Percentiles rank a stretch among this genome's conserved stretches.
These are phyloP conservation scores for Lithobates pipiens DNA, from an alignment of 2,797 vertebrate species.

Conservation along the genomic window DNA sequence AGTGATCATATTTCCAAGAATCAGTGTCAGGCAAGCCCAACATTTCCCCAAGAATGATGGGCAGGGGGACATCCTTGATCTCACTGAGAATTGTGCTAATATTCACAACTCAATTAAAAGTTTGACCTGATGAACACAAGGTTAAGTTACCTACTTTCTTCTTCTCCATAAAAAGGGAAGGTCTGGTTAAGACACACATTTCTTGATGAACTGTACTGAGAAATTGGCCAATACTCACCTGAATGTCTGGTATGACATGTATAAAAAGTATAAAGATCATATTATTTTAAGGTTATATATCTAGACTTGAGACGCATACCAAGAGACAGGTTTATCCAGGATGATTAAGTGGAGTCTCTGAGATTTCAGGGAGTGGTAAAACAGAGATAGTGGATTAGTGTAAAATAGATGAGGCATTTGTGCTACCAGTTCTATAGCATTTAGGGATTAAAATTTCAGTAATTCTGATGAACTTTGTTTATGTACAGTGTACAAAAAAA, in stretches of 20 bases:
- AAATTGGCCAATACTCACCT: not conserved
- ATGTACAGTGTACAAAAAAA: not conserved
- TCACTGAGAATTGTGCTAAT: too few species aligned
- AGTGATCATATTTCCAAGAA: too few species aligned
- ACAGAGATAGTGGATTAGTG: not conserved
- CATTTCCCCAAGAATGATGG: too few species aligned
- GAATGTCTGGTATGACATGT: not conserved
- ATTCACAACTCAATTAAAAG: too few species aligned
- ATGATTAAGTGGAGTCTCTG: not conserved
- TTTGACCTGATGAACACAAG: too few species aligned
- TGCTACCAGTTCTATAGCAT: not conserved
- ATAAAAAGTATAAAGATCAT: not conserved
- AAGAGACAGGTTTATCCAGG: not conserved
- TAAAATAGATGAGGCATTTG: slow-evolving; percentile 8
- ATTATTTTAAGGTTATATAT: not conserved
- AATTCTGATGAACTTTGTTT: too few species aligned
- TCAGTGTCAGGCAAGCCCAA: too few species aligned
- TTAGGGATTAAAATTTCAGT: slow-evolving; percentile 10
- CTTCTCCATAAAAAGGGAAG: not conserved
- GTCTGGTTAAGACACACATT: not conserved
- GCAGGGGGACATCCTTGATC: too few species aligned
- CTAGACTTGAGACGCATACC: not conserved
- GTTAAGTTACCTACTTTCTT: too few species aligned
- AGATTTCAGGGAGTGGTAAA: not conserved
- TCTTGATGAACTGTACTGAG: not conserved